Conservation (phyloP, 2,797 vertebrate genomes). For the Psittacula derbiana region DNA sequence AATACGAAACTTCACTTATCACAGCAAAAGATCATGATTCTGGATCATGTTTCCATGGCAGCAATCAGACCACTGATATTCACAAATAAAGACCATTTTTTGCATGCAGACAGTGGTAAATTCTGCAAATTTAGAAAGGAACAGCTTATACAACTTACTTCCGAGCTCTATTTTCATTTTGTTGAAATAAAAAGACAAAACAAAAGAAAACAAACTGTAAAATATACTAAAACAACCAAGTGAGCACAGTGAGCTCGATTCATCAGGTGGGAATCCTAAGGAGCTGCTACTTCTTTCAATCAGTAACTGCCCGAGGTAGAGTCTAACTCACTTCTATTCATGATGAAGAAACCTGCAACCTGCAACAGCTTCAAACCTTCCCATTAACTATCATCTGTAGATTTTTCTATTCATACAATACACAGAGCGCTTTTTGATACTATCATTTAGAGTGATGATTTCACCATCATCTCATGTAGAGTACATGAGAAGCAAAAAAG, state of each 20-base stretch:
- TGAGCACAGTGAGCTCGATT: slow-evolving; percentile 73
- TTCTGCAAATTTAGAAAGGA: slow-evolving; percentile 87
- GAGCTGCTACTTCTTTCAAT: neutral
- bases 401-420: neutral
- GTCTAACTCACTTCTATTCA: neutral
- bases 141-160: slow-evolving; percentile 95
- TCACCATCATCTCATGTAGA: neutral
- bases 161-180: slow-evolving; percentile 99
- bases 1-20: slow-evolving; percentile 90
- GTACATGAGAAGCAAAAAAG: neutral
- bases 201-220: slow-evolving; percentile 96
- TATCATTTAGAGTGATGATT: neutral
- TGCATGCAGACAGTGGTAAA: slow-evolving; percentile 95
- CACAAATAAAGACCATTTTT: slow-evolving; percentile 87
- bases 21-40: slow-evolving; percentile 92
- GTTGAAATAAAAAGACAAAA: slow-evolving; percentile 97
- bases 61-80: slow-evolving; percentile 84
- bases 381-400: neutral
- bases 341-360: neutral
- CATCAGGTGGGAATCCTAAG: neutral
- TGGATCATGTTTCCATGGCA: slow-evolving; percentile 82
- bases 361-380: neutral
- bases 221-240: slow-evolving; percentile 75
- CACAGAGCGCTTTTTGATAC: neutral
- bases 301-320: neutral